phyloP scores from a whole-genome alignment of 2,888 invertebrate genomes.

The Heliconius charithonia region DNA sequence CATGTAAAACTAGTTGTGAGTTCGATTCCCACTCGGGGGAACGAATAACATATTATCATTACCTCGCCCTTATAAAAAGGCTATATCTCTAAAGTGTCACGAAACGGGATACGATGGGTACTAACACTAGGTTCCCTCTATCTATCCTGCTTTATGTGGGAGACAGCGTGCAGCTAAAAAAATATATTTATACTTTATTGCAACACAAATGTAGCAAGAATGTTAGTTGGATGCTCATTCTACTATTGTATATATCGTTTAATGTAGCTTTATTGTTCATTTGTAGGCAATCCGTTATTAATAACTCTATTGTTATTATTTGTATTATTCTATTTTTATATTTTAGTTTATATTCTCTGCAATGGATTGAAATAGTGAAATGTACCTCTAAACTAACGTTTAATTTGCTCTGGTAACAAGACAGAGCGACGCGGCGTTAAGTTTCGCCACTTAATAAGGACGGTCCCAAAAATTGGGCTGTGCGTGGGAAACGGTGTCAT shows the following conservation, averaged over 20 bases:
- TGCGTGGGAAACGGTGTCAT: background rate
- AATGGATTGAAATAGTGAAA: background rate
- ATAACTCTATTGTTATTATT: background rate
- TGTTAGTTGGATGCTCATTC: background rate
- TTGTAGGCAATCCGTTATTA: constrained; percentile 6
- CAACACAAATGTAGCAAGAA: background rate
- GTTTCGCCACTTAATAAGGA: background rate
- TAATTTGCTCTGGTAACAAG: no score
- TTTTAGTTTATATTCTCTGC: background rate
- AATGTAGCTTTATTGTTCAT: background rate
- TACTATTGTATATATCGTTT: background rate
- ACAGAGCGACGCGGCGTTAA: no score
- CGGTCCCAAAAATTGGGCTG: background rate
- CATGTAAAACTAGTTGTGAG: no score
- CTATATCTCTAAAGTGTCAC: no score
- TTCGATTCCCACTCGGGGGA: no score
- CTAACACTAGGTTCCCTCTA: no score
- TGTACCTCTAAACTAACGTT: no score
- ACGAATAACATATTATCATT: no score
- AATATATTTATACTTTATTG: background rate
- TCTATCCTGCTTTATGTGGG: no score
- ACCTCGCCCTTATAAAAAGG: no score
- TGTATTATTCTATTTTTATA: background rate
- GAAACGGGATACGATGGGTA: no score
- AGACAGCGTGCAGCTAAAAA: background rate